phyloP scores from a whole-genome alignment of 1,140 invertebrate genomes.

The Drosophila nigromelanica region DNA sequence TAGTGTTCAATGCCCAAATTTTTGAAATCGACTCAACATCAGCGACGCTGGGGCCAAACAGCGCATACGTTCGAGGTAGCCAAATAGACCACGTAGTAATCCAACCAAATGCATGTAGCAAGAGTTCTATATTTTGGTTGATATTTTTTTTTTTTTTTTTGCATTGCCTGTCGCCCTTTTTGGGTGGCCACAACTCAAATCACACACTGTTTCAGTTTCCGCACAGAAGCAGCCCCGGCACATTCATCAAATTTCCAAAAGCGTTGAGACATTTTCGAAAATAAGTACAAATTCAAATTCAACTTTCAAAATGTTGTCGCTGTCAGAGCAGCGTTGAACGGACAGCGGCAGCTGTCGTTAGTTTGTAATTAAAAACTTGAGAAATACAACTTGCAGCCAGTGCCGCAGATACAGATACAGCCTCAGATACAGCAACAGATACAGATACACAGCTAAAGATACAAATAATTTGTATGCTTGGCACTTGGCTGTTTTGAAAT shows the following conservation, averaged over 20 bases:
- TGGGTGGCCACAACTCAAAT: conserved; percentile 50
- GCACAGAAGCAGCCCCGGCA: conserved; percentile 44
- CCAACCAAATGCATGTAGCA: conserved; percentile 42
- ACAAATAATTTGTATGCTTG: conserved; percentile 49
- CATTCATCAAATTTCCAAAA: conserved; percentile 78
- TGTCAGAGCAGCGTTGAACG: conserved; percentile 57
- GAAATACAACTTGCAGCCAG: conserved; percentile 62
- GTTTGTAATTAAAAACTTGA: conserved; percentile 82
- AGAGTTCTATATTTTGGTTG: conserved; percentile 26
- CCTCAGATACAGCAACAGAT: conserved; percentile 24
- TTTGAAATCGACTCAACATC: conserved; percentile 75
- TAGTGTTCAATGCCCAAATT: conserved; percentile 81
- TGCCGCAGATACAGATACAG: conserved; percentile 40
- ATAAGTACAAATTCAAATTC: conserved; percentile 48
- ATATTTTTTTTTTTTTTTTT: conserved; percentile 8
- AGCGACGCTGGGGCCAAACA: conserved; percentile 75
- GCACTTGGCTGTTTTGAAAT: conserved; percentile 49
- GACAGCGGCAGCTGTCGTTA: conserved; percentile 81
- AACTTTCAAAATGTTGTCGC: conserved; percentile 70
- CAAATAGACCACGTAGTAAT: conserved; percentile 5
- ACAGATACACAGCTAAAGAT: conserved; percentile 17
- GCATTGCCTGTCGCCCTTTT: conserved; percentile 32
- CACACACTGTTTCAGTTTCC: conserved; percentile 12
- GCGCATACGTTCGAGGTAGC: conserved; percentile 73
- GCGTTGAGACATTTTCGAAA: conserved; percentile 58